phyloP scores from a whole-genome alignment of 2,888 invertebrate genomes.

The Apodemia hepburni region DNA sequence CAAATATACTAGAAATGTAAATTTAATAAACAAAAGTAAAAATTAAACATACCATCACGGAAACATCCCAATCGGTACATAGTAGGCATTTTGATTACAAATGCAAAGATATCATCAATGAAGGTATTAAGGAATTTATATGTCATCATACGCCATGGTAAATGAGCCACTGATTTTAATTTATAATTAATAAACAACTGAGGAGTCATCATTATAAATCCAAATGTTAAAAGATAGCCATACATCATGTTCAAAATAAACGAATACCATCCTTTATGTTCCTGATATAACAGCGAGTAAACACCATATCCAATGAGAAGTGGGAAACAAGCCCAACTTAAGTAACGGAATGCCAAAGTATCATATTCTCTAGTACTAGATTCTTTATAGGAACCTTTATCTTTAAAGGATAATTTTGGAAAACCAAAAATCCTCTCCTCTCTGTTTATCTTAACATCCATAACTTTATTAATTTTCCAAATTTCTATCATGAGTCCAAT shows the following conservation, averaged over 20 bases:
- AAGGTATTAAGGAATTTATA: constrained; percentile 99
- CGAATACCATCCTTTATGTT: constrained; percentile 99
- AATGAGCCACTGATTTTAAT: constrained; percentile 98
- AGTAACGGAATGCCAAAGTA: constrained; percentile 95
- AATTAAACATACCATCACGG: constrained; percentile 87
- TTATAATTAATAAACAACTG: constrained; percentile 99
- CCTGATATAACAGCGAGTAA: constrained; percentile 96
- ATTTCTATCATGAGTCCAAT: constrained; percentile 97
- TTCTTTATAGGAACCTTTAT: constrained; percentile 98
- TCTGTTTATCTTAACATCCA: constrained; percentile 88
- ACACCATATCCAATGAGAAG: constrained; percentile 95
- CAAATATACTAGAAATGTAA: constrained; percentile 4
- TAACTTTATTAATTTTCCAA: constrained; percentile 98
- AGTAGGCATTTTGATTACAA: constrained; percentile 99
- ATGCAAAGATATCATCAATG: constrained; percentile 99
- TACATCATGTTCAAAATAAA: constrained; percentile 98
- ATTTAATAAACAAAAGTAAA: constrained; percentile 8
- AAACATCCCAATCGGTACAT: constrained; percentile 99
- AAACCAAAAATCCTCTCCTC: constrained; percentile 89
- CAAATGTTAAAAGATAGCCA: constrained; percentile 98
- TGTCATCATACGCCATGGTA: constrained; percentile 99
- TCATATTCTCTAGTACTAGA: constrained; percentile 97
- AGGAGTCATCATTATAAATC: constrained; percentile 99
- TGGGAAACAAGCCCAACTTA: constrained; percentile 98
- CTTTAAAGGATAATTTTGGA: constrained; percentile 90